Percentiles rank a stretch among this genome's conserved stretches.
These are phyloP conservation scores for Pardalotus punctatus DNA, from an alignment of 2,113 vertebrate species.

Conservation along the genomic window DNA sequence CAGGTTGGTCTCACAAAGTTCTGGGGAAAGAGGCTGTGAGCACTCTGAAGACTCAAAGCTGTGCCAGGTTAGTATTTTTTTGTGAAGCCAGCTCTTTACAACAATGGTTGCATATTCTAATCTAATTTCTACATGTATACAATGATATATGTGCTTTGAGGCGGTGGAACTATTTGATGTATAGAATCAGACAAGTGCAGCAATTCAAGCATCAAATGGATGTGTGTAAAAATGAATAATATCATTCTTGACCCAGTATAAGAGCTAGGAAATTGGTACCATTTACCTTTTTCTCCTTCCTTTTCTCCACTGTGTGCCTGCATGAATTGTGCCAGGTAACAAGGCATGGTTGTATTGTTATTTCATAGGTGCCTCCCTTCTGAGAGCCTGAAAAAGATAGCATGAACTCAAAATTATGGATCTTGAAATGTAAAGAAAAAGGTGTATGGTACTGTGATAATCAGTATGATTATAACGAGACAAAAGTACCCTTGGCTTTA, in stretches of 20 bases:
- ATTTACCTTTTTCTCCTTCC: neutral
- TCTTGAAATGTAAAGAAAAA: neutral
- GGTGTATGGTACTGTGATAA: neutral
- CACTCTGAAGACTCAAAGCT: neutral
- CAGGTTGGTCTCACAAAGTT: neutral
- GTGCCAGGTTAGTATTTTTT: neutral
- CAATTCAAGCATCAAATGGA: neutral
- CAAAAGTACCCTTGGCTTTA: neutral
- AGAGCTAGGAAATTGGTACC: neutral
- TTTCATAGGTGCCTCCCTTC: neutral
- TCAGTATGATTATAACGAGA: neutral
- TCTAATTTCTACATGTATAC: neutral
- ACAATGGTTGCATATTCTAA: neutral
- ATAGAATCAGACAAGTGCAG: neutral
- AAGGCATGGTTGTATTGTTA: neutral
- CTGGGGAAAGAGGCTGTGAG: neutral
- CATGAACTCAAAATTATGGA: neutral
- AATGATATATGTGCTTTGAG: neutral
- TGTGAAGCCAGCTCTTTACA: neutral
- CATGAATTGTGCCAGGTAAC: too few relatives aligned
- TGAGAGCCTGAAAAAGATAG: neutral
- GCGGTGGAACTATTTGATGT: neutral
- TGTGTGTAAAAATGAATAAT: neutral
- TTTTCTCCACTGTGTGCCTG: neutral
- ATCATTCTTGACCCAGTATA: neutral